Evolutionary conservation across 2,888 invertebrate species (phyloP).

Genomic region (Eupelmus urozonus): DNA sequence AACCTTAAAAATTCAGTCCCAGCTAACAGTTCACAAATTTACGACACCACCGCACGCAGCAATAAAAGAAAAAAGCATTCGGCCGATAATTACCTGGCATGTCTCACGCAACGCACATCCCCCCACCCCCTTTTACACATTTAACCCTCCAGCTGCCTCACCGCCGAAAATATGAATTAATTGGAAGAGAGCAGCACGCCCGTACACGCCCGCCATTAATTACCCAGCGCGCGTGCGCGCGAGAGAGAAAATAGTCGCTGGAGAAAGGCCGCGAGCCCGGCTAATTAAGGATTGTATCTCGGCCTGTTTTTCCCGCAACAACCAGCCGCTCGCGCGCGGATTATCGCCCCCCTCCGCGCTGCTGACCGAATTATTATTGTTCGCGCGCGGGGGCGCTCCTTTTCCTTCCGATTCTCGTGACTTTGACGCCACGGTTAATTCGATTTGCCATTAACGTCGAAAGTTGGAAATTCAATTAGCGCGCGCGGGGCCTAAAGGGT

Average conservation of each 20-base stretch:
- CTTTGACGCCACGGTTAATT: constrained; percentile 45
- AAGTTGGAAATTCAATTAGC: constrained; percentile 60
- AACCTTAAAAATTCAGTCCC: not conserved
- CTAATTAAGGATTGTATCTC: constrained; percentile 39
- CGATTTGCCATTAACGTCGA: constrained; percentile 51
- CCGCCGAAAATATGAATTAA: constrained; percentile 45
- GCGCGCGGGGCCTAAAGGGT: constrained; percentile 41
- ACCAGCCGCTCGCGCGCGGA: not conserved
- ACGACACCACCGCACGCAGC: not conserved
- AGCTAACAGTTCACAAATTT: not conserved
- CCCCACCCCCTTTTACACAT: not conserved
- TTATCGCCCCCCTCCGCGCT: not conserved
- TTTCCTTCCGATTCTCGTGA: constrained; percentile 44
- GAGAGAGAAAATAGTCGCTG: not conserved
- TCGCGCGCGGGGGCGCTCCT: no score
- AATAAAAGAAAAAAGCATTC: not conserved
- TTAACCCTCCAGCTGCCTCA: not conserved
- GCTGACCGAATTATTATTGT: constrained; percentile 44
- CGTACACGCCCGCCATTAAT: constrained; percentile 4
- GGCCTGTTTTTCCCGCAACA: not conserved
- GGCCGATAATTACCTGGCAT: constrained; percentile 13
- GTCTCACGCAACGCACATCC: constrained; percentile 37
- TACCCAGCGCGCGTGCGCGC: not conserved
- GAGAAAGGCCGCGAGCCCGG: constrained; percentile 5
- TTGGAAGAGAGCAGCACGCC: not conserved